A percentile compares a stretch with the other conserved stretches of the same genome.
Conservation (phyloP, 1,140 invertebrate species). For the Eupristina koningsbergeri region DNA sequence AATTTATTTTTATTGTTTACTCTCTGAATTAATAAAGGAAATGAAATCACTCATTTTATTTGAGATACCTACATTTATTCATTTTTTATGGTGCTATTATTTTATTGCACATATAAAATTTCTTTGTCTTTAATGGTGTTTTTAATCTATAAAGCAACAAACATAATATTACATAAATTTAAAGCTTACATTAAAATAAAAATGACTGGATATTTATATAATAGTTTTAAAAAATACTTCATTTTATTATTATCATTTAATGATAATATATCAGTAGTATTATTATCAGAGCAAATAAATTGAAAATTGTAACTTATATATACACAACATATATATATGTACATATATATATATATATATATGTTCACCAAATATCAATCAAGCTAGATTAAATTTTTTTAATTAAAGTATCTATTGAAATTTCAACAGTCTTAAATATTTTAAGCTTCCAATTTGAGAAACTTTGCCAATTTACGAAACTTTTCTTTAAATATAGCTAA, state of each 20-base stretch:
- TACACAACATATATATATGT: too few species aligned
- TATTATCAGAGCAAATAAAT: not conserved
- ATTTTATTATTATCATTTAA: slow-evolving; percentile 5
- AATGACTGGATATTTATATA: not conserved
- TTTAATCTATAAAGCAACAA: not conserved
- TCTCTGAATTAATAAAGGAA: not conserved
- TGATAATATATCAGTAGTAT: not conserved
- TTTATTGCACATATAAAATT: too few species aligned
- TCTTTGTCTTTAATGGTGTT: too few species aligned
- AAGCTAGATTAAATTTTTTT: not conserved
- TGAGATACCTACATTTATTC: not conserved
- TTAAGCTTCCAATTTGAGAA: not conserved
- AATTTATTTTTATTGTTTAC: slow-evolving; percentile 5
- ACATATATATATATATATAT: too few species aligned
- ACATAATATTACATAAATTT: not conserved
- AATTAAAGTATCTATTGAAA: not conserved
- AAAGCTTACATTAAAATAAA: not conserved
- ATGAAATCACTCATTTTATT: not conserved
- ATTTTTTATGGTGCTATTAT: not conserved
- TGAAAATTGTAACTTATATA: not conserved
- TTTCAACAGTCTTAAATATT: too few species aligned
- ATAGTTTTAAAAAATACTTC: not conserved
- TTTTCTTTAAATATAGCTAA: not conserved
- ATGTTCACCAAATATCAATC: not conserved
- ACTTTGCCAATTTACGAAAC: not conserved